Evolutionary conservation across 2,113 vertebrate genomes (phyloP).

Genomic region (Smithornis capensis): DNA sequence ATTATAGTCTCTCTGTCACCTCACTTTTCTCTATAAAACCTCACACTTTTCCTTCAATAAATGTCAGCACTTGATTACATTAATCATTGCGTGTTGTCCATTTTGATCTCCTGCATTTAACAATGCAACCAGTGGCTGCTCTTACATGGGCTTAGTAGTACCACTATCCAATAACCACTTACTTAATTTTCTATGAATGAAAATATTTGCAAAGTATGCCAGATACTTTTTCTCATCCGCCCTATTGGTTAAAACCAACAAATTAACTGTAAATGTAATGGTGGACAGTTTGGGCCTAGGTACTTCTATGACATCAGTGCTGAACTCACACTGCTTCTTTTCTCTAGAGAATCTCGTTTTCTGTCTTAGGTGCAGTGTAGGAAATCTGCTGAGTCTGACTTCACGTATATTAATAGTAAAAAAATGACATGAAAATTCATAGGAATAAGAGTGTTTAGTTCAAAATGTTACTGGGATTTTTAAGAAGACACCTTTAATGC

Average conservation of each 20-base stretch:
- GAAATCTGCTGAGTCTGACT: background rate
- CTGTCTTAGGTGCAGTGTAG: background rate
- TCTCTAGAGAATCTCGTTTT: background rate
- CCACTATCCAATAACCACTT: background rate
- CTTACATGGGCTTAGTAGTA: background rate
- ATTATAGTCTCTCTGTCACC: no score
- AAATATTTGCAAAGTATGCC: background rate
- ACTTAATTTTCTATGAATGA: background rate
- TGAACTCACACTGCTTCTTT: background rate
- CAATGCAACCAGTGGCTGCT: background rate
- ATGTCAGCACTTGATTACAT: no score
- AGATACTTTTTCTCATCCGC: background rate
- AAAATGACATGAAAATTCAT: background rate
- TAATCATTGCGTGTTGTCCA: no score
- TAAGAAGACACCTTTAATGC: background rate
- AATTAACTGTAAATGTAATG: background rate
- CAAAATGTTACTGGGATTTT: background rate
- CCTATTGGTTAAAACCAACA: background rate
- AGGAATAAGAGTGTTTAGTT: background rate
- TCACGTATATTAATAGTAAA: background rate
- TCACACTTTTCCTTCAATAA: no score
- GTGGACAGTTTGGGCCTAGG: background rate
- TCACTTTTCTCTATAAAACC: no score
- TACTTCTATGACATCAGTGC: background rate
- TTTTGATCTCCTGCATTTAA: no score